Percentiles rank a stretch among this genome's conserved stretches.
phyloP scores from a whole-genome alignment of 2,888 invertebrate species.

The Campaea margaritaria region DNA sequence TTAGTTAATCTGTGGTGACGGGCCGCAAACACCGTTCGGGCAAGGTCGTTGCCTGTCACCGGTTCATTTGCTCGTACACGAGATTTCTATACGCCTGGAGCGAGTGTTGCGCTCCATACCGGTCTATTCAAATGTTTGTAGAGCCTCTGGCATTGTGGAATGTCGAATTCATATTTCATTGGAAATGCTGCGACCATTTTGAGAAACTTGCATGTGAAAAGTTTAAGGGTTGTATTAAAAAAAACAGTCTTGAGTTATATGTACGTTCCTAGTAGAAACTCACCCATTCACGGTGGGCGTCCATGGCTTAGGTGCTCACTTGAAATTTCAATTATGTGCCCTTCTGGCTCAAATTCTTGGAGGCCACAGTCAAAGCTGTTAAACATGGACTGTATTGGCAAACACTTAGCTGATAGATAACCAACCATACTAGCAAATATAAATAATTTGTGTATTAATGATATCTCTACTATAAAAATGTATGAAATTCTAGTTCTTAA shows the following conservation, averaged over 20 bases:
- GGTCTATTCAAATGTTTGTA: neutral
- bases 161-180: neutral
- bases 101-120: slow-evolving; percentile 1
- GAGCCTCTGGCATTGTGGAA: neutral
- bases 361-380: too few species aligned
- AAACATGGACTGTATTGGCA: too few species aligned
- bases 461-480: too few species aligned
- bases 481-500: too few species aligned
- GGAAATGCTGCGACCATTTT: slow-evolving; percentile 2
- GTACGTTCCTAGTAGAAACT: too few species aligned
- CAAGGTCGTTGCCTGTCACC: slow-evolving; percentile 67
- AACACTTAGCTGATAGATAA: too few species aligned
- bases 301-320: too few species aligned
- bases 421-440: too few species aligned
- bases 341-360: neutral
- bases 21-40: slow-evolving; percentile 34
- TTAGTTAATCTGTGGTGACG: slow-evolving; percentile 20
- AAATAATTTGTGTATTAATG: too few species aligned
- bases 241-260: too few species aligned
- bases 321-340: neutral
- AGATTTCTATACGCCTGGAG: slow-evolving; percentile 7
- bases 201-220: neutral
- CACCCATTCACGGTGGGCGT: too few species aligned
- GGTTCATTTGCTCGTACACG: slow-evolving; percentile 16
- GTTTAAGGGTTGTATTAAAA: neutral